Conservation (phyloP, 2,888 invertebrate species). For the Drosophila planitibia region DNA sequence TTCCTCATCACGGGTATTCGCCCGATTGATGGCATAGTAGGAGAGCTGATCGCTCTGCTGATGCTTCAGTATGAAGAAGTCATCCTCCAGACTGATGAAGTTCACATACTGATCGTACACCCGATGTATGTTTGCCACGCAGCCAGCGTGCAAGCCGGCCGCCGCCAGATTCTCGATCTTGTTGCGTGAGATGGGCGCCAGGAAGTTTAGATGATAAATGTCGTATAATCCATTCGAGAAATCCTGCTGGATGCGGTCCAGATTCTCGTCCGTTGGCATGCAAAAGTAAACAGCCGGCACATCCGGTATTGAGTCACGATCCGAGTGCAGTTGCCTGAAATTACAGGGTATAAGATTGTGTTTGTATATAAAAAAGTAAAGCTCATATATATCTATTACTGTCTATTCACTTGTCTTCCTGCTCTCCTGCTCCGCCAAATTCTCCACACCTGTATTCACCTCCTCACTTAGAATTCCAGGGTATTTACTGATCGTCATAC, state of each 20-base stretch:
- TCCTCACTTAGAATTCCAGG: neutral
- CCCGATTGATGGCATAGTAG: slow-evolving; percentile 97
- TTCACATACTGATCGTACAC: slow-evolving; percentile 99
- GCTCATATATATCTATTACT: neutral
- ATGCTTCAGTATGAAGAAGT: slow-evolving; percentile 97
- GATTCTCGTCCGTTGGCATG: slow-evolving; percentile 97
- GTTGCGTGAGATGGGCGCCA: slow-evolving; percentile 96
- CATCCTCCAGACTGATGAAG: slow-evolving; percentile 99
- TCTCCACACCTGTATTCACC: neutral
- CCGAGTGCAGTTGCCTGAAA: slow-evolving; percentile 93
- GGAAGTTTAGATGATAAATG: slow-evolving; percentile 97
- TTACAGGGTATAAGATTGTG: neutral
- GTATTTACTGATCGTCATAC: neutral
- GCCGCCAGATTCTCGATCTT: slow-evolving; percentile 98
- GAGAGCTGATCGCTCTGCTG: slow-evolving; percentile 96
- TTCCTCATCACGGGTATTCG: slow-evolving; percentile 97
- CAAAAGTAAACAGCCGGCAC: slow-evolving; percentile 99
- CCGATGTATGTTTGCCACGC: slow-evolving; percentile 96
- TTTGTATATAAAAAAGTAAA: neutral
- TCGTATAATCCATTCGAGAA: slow-evolving; percentile 96
- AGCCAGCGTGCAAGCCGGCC: slow-evolving; percentile 95
- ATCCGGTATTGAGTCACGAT: slow-evolving; percentile 97
- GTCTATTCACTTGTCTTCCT: accelerated
- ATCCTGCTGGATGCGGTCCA: slow-evolving; percentile 96
- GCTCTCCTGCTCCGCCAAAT: neutral